A percentile compares a stretch with the other conserved stretches of the same genome.
Conservation (phyloP, 1,140 invertebrate genomes). For the Atta colombica region DNA sequence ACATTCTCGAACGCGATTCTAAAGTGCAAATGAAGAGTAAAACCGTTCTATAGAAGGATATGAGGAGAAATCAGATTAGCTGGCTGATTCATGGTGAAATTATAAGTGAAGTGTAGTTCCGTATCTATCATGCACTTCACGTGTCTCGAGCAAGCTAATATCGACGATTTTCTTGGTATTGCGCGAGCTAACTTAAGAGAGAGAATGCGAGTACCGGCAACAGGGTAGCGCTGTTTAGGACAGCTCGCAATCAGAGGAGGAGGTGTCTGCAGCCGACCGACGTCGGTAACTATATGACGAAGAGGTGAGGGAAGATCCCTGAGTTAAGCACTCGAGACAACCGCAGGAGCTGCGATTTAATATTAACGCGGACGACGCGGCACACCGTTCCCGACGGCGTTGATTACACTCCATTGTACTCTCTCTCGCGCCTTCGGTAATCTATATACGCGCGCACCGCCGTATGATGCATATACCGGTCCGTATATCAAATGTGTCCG, state of each 20-base stretch:
- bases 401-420: constrained; percentile 84
- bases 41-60: not conserved
- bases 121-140: not conserved
- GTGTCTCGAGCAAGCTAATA: constrained; percentile 47
- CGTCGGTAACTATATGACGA: constrained; percentile 68
- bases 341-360: constrained; percentile 81
- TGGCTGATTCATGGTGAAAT: constrained; percentile 51
- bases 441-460: constrained; percentile 79
- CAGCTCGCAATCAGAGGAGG: not conserved
- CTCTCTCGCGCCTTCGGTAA: constrained; percentile 82
- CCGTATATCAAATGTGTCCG: constrained; percentile 83
- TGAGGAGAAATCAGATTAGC: not conserved
- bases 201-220: not conserved
- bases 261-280: constrained; percentile 57
- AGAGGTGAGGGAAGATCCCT: constrained; percentile 68
- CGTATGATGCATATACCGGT: constrained; percentile 80
- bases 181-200: not conserved
- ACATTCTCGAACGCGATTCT: constrained; percentile 47
- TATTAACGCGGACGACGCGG: constrained; percentile 78
- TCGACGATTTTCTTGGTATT: constrained; percentile 68
- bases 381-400: constrained; percentile 53
- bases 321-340: constrained; percentile 82
- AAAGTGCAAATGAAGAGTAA: constrained; percentile 8
- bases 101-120: constrained; percentile 34
- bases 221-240: constrained; percentile 53